Evolutionary conservation across 2,888 invertebrate species (phyloP).

Genomic region (Selenia dentaria): DNA sequence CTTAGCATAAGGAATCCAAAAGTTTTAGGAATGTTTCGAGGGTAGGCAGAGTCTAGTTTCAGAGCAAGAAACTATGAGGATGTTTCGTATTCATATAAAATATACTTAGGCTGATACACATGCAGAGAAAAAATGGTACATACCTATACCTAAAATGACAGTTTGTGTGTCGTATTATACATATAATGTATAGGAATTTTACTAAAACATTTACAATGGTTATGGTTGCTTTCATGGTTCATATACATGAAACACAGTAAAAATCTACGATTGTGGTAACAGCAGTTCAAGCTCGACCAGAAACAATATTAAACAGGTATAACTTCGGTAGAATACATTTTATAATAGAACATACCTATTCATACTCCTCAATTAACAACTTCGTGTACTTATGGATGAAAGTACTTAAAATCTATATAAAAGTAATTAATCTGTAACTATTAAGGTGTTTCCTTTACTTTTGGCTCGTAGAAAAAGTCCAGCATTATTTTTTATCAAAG

Average conservation of each 20-base stretch:
- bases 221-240: too few species aligned
- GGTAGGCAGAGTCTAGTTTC: too few species aligned
- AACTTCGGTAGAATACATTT: constrained; percentile 8
- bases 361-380: constrained; percentile 5
- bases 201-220: neutral
- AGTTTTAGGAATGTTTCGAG: constrained; percentile 4
- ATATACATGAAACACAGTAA: neutral
- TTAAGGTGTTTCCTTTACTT: constrained; percentile 4
- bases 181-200: too few species aligned
- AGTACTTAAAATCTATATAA: constrained; percentile 40
- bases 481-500: constrained; percentile 22
- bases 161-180: too few species aligned
- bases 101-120: too few species aligned
- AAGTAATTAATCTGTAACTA: constrained; percentile 32
- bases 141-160: too few species aligned
- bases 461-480: constrained; percentile 29
- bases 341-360: constrained; percentile 2
- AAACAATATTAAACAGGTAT: constrained; percentile 6
- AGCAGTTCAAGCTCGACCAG: constrained; percentile 5
- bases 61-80: too few species aligned
- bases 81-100: too few species aligned
- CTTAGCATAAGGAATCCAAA: constrained; percentile 13
- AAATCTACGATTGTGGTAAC: constrained; percentile 5
- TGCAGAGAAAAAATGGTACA: neutral
- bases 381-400: constrained; percentile 1